Conservation (phyloP, 2,888 invertebrate genomes). For the Cantharis lateralis region DNA sequence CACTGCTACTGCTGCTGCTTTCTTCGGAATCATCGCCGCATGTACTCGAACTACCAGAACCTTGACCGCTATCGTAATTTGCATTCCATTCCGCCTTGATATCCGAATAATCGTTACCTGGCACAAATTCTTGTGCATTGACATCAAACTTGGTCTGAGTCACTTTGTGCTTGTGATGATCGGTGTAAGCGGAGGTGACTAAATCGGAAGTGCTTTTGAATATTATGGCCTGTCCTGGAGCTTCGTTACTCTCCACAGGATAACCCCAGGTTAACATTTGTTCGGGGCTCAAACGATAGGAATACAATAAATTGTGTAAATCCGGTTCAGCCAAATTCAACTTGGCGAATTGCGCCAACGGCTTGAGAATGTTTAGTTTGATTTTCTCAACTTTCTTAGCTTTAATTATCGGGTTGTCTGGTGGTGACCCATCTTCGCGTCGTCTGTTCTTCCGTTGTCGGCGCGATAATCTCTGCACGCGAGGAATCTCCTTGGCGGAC, state of each 20-base stretch:
- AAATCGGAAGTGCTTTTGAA: conserved; percentile 55
- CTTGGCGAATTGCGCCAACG: conserved; percentile 54
- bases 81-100: conserved; percentile 32
- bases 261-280: conserved; percentile 72
- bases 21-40: conserved; percentile 35
- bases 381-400: conserved; percentile 18
- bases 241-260: conserved; percentile 67
- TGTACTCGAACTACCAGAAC: conserved; percentile 60
- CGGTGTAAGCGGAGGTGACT: conserved; percentile 13
- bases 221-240: conserved; percentile 67
- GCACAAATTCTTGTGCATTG: conserved; percentile 72
- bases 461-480: conserved; percentile 59
- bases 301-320: conserved; percentile 62
- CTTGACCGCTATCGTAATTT: conserved; percentile 33
- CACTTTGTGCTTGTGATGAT: conserved; percentile 13
- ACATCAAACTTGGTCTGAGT: conserved; percentile 59
- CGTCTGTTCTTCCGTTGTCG: conserved; percentile 60
- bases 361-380: conserved; percentile 31
- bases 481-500: conserved; percentile 56
- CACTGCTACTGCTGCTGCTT: conserved; percentile 20
- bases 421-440: conserved; percentile 41
- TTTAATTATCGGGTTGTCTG: conserved; percentile 42
- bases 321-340: conserved; percentile 59
- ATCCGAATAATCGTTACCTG: conserved; percentile 44
- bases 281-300: conserved; percentile 66